phyloP scores from a whole-genome alignment of 2,797 vertebrate species.

The Heterohyrax brucei region DNA sequence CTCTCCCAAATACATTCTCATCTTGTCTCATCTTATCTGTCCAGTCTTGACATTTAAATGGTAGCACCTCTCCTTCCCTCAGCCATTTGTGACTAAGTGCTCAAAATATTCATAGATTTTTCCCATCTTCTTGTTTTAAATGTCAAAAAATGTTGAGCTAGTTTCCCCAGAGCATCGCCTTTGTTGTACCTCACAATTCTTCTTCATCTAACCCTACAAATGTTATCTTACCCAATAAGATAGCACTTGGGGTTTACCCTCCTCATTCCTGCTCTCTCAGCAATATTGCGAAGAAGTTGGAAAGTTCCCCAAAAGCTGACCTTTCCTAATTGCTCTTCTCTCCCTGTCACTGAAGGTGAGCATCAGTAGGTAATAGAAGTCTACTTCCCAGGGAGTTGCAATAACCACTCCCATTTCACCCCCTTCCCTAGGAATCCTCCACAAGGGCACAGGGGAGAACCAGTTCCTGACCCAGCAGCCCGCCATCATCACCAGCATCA shows the following conservation, averaged over 20 bases:
- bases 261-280: not conserved
- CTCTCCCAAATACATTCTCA: not conserved
- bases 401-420: conserved; percentile 65
- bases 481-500: conserved; percentile 97
- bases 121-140: conserved; percentile 42
- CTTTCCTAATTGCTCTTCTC: not conserved
- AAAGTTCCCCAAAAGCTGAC: not conserved
- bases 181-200: not conserved
- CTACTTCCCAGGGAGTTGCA: not conserved
- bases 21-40: conserved; percentile 21
- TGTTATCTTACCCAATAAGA: too few relatives aligned
- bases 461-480: conserved; percentile 99
- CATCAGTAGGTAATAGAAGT: too few relatives aligned
- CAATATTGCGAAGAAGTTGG: not conserved
- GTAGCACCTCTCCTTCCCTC: not conserved
- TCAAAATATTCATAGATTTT: not conserved
- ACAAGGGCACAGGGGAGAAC: conserved; percentile 99
- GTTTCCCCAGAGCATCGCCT: not conserved
- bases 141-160: not conserved
- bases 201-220: not conserved
- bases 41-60: not conserved
- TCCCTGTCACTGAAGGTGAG: not conserved
- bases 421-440: conserved; percentile 95
- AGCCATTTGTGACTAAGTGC: not conserved
- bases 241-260: rapidly evolving